Percentiles rank a stretch among this genome's conserved stretches.
These are phyloP conservation scores for Neocrepidodera transversa DNA, from an alignment of 2,888 invertebrate species.

Conservation along the genomic window DNA sequence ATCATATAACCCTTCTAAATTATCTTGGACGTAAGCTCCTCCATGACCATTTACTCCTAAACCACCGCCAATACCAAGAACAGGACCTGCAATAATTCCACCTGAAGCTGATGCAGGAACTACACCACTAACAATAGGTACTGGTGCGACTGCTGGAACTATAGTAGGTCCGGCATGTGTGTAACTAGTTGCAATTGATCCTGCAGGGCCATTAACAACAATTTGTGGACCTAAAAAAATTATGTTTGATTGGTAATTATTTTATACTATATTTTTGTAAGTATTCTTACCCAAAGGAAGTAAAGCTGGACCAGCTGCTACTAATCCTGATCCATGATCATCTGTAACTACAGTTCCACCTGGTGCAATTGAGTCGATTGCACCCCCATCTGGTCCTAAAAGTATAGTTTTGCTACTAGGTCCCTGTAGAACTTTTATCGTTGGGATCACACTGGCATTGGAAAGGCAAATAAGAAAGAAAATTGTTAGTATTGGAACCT, in stretches of 20 bases:
- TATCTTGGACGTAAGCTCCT: constrained; percentile 45
- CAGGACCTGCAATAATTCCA: constrained; percentile 24
- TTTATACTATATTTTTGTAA: not conserved
- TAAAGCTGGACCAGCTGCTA: constrained; percentile 39
- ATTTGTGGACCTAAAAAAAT: constrained; percentile 29
- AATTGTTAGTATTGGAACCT: constrained; percentile 3
- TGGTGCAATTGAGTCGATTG: constrained; percentile 45
- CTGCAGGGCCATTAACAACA: constrained; percentile 41
- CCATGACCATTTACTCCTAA: constrained; percentile 42
- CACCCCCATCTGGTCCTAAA: constrained; percentile 50
- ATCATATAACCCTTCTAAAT: constrained; percentile 44
- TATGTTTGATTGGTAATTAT: not conserved
- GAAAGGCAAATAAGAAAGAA: constrained; percentile 28
- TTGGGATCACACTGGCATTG: constrained; percentile 36
- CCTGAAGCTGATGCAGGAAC: constrained; percentile 30
- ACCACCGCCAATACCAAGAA: constrained; percentile 34
- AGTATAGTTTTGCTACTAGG: constrained; percentile 48
- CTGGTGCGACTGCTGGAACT: constrained; percentile 33
- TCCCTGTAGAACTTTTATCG: constrained; percentile 48
- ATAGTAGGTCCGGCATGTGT: constrained; percentile 44
- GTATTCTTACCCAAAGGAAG: constrained; percentile 25
- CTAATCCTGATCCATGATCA: constrained; percentile 33
- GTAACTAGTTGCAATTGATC: constrained; percentile 44
- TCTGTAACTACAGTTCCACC: constrained; percentile 48
- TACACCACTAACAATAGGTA: constrained; percentile 40